Evolutionary conservation across 2,113 vertebrate genomes (phyloP).

Genomic region (Butorides virescens): DNA sequence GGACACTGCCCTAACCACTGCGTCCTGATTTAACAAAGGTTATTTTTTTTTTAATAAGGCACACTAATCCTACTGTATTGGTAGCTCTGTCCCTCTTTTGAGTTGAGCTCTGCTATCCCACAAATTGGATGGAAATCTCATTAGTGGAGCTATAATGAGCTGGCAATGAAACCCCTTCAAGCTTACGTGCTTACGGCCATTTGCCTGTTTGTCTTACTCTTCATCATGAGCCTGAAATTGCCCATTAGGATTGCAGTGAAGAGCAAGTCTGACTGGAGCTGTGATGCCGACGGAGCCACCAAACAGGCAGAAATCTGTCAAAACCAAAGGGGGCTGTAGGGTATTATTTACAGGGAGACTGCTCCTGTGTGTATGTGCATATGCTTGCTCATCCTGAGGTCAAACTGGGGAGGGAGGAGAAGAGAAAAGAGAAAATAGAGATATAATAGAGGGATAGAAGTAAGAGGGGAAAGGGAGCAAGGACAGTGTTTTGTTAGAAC

Average conservation of each 20-base stretch:
- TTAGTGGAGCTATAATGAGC: conserved; percentile 72
- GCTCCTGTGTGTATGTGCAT: not conserved
- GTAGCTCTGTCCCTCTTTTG: conserved; percentile 47
- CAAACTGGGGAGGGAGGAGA: not conserved
- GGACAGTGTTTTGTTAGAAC: not conserved
- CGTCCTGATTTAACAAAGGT: conserved; percentile 49
- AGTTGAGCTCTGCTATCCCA: conserved; percentile 55
- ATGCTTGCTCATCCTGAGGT: not conserved
- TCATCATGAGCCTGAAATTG: conserved; percentile 62
- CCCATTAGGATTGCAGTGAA: conserved; percentile 59
- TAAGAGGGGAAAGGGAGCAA: not conserved
- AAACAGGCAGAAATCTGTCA: conserved; percentile 3
- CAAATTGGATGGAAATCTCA: conserved; percentile 72
- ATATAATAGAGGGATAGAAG: not conserved
- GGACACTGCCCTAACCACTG: conserved; percentile 3
- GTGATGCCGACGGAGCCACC: not conserved
- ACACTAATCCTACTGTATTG: conserved; percentile 56
- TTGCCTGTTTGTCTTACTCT: conserved; percentile 67
- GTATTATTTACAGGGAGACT: not conserved
- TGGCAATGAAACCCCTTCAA: conserved; percentile 67
- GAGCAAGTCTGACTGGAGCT: conserved; percentile 16
- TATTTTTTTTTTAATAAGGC: conserved; percentile 47
- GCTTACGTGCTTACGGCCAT: conserved; percentile 48
- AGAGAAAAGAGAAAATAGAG: not conserved
- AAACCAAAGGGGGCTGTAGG: not conserved